Percentiles rank a stretch among this genome's conserved stretches.
Evolutionary conservation across 2,888 invertebrate species (phyloP).

Genomic region (Tineola bisselliella): DNA sequence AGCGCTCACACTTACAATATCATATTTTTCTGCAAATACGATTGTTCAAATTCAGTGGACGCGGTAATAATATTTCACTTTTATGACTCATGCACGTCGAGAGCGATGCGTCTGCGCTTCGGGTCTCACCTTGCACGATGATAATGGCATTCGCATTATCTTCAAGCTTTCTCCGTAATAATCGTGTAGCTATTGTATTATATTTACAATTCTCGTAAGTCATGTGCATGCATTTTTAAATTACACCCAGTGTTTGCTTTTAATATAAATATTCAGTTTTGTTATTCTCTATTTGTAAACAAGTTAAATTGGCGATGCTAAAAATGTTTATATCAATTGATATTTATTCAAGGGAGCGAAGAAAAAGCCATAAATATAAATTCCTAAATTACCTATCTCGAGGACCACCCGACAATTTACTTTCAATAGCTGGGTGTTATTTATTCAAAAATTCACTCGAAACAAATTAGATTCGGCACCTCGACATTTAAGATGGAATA

Average conservation of each 20-base stretch:
- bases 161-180: constrained; percentile 33
- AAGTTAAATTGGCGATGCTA: too few species aligned
- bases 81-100: constrained; percentile 43
- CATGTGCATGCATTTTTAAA: neutral
- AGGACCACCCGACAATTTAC: neutral
- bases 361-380: neutral
- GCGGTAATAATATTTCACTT: constrained; percentile 60
- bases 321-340: too few species aligned
- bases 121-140: constrained; percentile 34
- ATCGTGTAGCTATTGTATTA: constrained; percentile 22
- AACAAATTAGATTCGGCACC: constrained; percentile 43
- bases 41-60: constrained; percentile 61
- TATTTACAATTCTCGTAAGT: neutral
- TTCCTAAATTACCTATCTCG: constrained; percentile 1
- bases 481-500: constrained; percentile 45
- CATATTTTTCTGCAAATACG: constrained; percentile 20
- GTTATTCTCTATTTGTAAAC: too few species aligned
- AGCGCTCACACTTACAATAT: constrained; percentile 1
- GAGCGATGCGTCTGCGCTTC: constrained; percentile 47
- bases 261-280: too few species aligned
- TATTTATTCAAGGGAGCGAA: neutral
- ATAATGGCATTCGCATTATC: constrained; percentile 50
- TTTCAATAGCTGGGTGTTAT: constrained; percentile 4
- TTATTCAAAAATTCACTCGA: constrained; percentile 15
- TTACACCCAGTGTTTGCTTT: neutral